Evolutionary conservation across 1,140 invertebrate genomes (phyloP).

Genomic region (Calycopis cecrops): DNA sequence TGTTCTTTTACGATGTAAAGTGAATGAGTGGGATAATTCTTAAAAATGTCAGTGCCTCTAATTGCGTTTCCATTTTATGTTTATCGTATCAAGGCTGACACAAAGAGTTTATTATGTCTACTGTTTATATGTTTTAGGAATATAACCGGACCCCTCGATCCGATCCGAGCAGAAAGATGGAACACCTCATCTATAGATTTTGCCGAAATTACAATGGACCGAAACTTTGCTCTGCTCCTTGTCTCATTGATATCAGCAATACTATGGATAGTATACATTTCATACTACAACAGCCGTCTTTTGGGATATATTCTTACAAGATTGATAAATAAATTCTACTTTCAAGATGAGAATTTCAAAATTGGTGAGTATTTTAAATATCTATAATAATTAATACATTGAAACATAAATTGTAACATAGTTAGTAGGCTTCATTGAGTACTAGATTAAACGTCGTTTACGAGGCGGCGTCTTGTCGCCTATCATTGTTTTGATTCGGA

Average conservation of each 20-base stretch:
- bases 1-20: slow-evolving; percentile 49
- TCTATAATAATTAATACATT: neutral
- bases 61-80: slow-evolving; percentile 27
- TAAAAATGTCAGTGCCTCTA: slow-evolving; percentile 44
- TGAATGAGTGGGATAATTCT: slow-evolving; percentile 32
- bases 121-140: slow-evolving; percentile 49
- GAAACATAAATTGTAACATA: neutral
- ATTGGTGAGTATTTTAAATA: slow-evolving; percentile 82
- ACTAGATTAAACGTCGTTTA: too few relatives aligned
- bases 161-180: slow-evolving; percentile 71
- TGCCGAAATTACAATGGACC: slow-evolving; percentile 86
- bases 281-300: slow-evolving; percentile 96
- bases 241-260: slow-evolving; percentile 88
- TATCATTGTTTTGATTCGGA: neutral
- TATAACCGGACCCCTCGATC: slow-evolving; percentile 55
- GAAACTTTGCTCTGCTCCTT: slow-evolving; percentile 85
- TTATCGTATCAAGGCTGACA: slow-evolving; percentile 31
- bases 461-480: neutral
- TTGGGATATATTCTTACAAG: slow-evolving; percentile 93
- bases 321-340: slow-evolving; percentile 91
- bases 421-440: too few relatives aligned
- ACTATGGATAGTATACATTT: slow-evolving; percentile 94
- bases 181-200: slow-evolving; percentile 77
- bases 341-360: slow-evolving; percentile 90
- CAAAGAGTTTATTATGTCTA: slow-evolving; percentile 39